Base-by-base conservation (phyloP, 2,888 invertebrate species). In the Vanessa cardui region DNA sequence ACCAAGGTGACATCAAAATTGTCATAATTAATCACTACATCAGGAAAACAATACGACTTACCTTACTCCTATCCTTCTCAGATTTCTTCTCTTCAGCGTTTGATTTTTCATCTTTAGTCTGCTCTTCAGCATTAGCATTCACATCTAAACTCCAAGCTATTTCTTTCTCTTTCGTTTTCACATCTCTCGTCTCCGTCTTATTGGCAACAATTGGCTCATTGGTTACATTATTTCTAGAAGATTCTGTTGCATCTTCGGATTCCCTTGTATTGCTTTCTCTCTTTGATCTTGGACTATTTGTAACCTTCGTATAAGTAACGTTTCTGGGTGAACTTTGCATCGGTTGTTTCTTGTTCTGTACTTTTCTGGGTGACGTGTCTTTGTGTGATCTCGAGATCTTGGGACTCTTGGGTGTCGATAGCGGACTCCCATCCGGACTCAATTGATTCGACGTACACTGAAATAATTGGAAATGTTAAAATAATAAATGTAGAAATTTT, bases 381-480 rank as follows among this genome's bases (percentile, higher is more conserved):
- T 71, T 73, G 4, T 52, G 62, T 26, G 16, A 44, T 9, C 47
- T 47, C 49, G 47, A 58, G 18, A 64, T 66, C 21, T 64, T 60
- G 46, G 49, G 70, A n/a, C 46, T 26, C 7, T 58, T 66, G 2
- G 72, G 66, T 5, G 62, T 70, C 0, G 33, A 58, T 0, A 49
- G 45, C 1, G 79, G 78, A 3, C 78, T 79, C 0, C 50, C 49
- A 21, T 82, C 85, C 50, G 77, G 78, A 49, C 83, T 84, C 2
- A 82, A 78, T 73, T 81, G 84, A 44, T 78, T 82, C 6, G 86
- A 84, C 0, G 80, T 68, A 64, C 33, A 39, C 45, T 56, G 31
- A 18, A 46, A 50, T 21, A 8, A 39, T 39, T 39, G 2, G 9
- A 39, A 3, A 39, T 39, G 39, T 39, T 39, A 12, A 39, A 39